Base-by-base conservation (phyloP, 2,113 vertebrate genomes). In the Antechinus flavipes region DNA sequence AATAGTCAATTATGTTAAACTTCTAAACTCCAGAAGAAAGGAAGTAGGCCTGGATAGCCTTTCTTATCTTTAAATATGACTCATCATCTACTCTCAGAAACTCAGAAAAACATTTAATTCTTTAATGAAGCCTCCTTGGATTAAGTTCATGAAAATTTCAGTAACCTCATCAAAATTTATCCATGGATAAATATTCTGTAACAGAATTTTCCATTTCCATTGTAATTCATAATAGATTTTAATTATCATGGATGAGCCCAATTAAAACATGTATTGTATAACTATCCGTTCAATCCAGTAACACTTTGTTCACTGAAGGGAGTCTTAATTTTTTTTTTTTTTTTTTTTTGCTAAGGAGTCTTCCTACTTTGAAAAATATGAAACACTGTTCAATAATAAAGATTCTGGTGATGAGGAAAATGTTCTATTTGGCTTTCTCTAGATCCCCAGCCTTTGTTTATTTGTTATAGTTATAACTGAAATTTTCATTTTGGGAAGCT, bases 21-120 rank as follows among this genome's bases (percentile, higher is more conserved):
- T 30, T 49, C 95, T 19, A 96, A 84, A 6, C 90, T 68, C 91
- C 90, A 94, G 76, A 49, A 91, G n/a, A 4, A 95, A 90, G 12
- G 8, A 95, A 58, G 25, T 58, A 26, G 56, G 56, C 26, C 27
- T 12, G 2, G 42, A 54, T 2, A 35, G 53, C 0, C 30, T 61
- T 61, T 61, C 58, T 61, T 61, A 27, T 61, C 61, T 68, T 30
- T 68, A n/a, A 76, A n/a, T 76, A 68, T 76, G 12, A 16, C 61
- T 76, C 35, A n/a, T 19, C 61, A 19, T n/a, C 61, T 76, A 76
- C 35, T 84, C 68, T 84, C 35, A 84, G 5, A 84, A 49, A 84
- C 16, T 42, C 16, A 22, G 16, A 22, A 6, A 84, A 84, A 84
- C n/a, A 2, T 42, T 47, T 84, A 84, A n/a, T 42, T 84, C n/a